Conservation (phyloP, 2,113 vertebrate genomes). For the Pachycephala philippinensis region DNA sequence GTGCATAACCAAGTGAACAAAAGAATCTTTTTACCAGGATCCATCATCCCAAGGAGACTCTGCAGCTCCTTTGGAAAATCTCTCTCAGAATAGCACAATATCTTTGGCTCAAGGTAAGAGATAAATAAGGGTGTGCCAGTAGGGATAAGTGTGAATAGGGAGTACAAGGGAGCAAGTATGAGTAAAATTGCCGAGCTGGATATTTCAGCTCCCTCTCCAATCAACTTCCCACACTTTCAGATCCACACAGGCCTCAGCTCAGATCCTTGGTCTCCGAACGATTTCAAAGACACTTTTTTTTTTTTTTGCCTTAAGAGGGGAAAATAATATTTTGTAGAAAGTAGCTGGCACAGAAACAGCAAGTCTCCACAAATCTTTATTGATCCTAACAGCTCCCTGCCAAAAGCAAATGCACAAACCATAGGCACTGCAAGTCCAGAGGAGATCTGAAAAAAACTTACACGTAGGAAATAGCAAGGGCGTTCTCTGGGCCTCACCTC, state of each 20-base stretch:
- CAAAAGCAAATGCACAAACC: not conserved
- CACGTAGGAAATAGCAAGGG: rapidly evolving
- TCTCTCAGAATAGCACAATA: not conserved
- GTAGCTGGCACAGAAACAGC: not conserved
- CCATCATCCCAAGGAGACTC: not conserved
- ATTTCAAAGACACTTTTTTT: not conserved
- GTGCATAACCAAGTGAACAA: not conserved
- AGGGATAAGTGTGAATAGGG: not conserved
- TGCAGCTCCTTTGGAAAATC: not conserved
- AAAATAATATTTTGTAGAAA: not conserved
- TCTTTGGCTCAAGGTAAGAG: conserved; percentile 1
- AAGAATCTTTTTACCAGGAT: not conserved
- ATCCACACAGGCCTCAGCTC: not conserved
- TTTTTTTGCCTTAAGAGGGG: not conserved
- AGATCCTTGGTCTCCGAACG: not conserved
- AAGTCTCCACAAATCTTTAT: not conserved
- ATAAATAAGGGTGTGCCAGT: not conserved
- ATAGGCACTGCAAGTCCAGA: rapidly evolving
- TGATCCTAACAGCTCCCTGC: not conserved
- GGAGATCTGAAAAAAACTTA: not conserved
- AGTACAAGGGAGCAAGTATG: not conserved
- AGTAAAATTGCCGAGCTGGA: not conserved
- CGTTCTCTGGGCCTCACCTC: not conserved
- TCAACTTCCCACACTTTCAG: not conserved
- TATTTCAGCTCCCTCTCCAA: not conserved